Evolutionary conservation across 2,797 vertebrate genomes (phyloP).

Genomic region (Picus viridis): DNA sequence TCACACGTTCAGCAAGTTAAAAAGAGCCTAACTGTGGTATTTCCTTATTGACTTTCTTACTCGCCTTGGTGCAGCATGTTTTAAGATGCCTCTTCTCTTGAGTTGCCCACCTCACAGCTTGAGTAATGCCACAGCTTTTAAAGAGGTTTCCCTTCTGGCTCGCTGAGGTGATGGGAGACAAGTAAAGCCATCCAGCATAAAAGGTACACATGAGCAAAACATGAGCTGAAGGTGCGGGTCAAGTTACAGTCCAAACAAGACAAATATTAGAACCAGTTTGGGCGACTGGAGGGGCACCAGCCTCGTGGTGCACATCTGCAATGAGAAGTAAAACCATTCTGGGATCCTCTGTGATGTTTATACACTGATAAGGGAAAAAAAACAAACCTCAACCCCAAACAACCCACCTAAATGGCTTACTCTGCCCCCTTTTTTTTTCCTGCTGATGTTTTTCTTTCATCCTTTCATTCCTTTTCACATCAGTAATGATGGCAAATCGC

Average conservation of each 20-base stretch:
- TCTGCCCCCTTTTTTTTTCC: not conserved
- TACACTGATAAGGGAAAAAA: not conserved
- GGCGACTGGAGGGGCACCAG: constrained; percentile 21
- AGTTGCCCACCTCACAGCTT: constrained; percentile 60
- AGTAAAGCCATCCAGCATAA: constrained; percentile 63
- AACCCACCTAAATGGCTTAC: not conserved
- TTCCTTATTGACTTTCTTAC: constrained; percentile 77
- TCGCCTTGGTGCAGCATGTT: constrained; percentile 60
- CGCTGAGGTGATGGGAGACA: constrained; percentile 65
- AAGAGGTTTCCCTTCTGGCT: constrained; percentile 63
- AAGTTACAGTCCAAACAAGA: constrained; percentile 65
- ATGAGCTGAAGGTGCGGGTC: constrained; percentile 6
- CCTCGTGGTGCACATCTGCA: constrained; percentile 16
- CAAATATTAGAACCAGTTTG: constrained; percentile 60
- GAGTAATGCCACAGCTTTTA: constrained; percentile 66
- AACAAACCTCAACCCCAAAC: not conserved
- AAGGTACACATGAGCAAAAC: constrained; percentile 45
- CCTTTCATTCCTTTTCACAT: constrained; percentile 57
- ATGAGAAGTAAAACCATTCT: not conserved
- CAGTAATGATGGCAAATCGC: not conserved
- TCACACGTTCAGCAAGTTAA: constrained; percentile 72
- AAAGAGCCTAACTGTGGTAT: constrained; percentile 72
- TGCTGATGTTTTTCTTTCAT: constrained; percentile 59
- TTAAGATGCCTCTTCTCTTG: constrained; percentile 63
- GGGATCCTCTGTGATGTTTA: not conserved